Evolutionary conservation across 1,140 invertebrate species (phyloP).

Genomic region (Galleria mellonella): DNA sequence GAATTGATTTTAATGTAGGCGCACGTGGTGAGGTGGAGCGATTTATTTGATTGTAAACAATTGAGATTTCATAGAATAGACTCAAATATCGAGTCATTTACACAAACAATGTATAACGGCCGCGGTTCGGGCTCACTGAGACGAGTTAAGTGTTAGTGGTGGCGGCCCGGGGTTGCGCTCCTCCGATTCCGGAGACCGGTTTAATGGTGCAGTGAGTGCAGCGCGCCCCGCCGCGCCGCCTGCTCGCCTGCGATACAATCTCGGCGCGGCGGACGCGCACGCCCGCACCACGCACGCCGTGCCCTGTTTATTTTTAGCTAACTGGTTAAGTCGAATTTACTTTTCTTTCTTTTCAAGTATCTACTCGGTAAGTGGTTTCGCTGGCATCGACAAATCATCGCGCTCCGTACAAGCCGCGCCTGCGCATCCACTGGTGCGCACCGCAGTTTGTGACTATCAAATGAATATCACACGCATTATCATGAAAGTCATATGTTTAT

Average conservation of each 20-base stretch:
- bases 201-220: slow-evolving; percentile 17
- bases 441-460: too few relatives aligned
- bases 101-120: too few relatives aligned
- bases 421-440: slow-evolving; percentile 5
- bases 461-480: too few relatives aligned
- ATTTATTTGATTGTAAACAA: too few relatives aligned
- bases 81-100: too few relatives aligned
- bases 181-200: slow-evolving; percentile 7
- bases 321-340: slow-evolving; percentile 44
- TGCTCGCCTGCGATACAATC: slow-evolving; percentile 19
- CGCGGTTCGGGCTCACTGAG: too few relatives aligned
- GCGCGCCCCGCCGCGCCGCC: slow-evolving; percentile 1
- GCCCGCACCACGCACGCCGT: slow-evolving; percentile 29
- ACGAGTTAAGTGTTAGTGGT: not conserved
- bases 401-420: not conserved
- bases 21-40: too few relatives aligned
- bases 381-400: too few relatives aligned
- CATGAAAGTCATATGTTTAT: too few relatives aligned
- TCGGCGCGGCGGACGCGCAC: slow-evolving; percentile 13
- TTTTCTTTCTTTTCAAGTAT: slow-evolving; percentile 15
- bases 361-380: not conserved
- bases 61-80: too few relatives aligned
- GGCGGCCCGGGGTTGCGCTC: not conserved
- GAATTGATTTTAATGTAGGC: too few relatives aligned
- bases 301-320: slow-evolving; percentile 53